Evolutionary conservation across 1,140 invertebrate species (phyloP), one percentile per base, ranked within the genome.

Genomic region (Meloidogyne exigua): DNA sequence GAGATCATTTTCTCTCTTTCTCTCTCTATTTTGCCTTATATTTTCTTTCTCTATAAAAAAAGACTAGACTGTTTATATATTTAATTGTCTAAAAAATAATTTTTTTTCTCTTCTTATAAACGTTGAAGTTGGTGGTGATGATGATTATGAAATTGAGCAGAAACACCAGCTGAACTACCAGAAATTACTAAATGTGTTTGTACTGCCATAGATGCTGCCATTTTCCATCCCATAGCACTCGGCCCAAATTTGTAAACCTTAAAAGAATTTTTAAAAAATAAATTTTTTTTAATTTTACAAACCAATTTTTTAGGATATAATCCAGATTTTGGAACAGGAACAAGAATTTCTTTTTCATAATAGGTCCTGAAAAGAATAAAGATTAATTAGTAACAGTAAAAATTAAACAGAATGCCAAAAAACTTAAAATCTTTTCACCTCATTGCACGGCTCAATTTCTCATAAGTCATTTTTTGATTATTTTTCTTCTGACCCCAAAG

Each of bases 391-490:
- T 13, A 11, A 75, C 25, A 28, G 15, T 39, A 69, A 7, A 39
- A 57, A 57, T n/a, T 9, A 57, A 9, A 5, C 0, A 57, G 21
- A 57, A n/a, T 21, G 7, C 18, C 0, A n/a, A 57, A 57, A 57
- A n/a, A n/a, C n/a, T n/a, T n/a, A 9, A 4, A n/a, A n/a, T 57
- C 36, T 18, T 49, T 21, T 77, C 57, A 79, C 91, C 94, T 91
- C 93, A 96, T 95, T 9, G 94, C 94, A 82, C 94, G 88, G 88
- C 93, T 94, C 77, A 95, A 91, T 88, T 96, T 96, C 87, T 95
- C 94, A 86, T 95, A 96, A 21, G 92, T 95, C 94, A 95, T 95
- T 84, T 92, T 91, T 32, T 92, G 91, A 87, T 96, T 95, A 85
- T 93, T 92, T 86, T 94, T 94, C 83, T 89, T 88, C 28, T 91